Base-by-base conservation (phyloP, 37 sponge, comb jelly and placozoan species). In the Aplysina aerophoba region DNA sequence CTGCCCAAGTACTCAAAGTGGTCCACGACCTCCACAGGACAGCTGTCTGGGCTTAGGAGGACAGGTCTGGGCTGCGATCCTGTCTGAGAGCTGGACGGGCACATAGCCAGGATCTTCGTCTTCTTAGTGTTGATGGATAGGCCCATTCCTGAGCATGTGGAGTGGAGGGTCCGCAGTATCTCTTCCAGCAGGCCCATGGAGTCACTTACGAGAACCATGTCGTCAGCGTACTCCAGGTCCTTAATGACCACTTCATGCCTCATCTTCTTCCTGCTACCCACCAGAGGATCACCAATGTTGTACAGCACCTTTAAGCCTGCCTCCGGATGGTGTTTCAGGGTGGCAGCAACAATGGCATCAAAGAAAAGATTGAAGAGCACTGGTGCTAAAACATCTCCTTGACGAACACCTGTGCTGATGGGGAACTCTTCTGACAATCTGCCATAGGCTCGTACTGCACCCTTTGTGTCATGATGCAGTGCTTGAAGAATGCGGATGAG, bases 331-430 rank as follows among this genome's bases (percentile, higher is more conserved):
- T 8, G 79, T 20, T 81, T 62, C 21, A 5, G 35, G 14, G 38
- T n/a, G 35, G 1, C 8, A 13, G 21, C 6, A 1, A 81, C 1
- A 4, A 61, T 12, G 6, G 28, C 24, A 24, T 81, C 16, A 21
- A 81, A 59, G 39, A 15, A 81, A 6, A 81, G 33, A 35, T 81
- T 81, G 55, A 81, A 81, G 35, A 78, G 55, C 55, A 2, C 25
- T 1, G 82, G 82, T 37, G 82, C 24, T 1, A 81, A 15, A 2
- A 57, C 61, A 24, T 24, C 12, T 21, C 82, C 82, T 13, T 81
- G 82, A 2, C 63, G 56, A 5, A 81, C 60, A 20, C 82, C 61
- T 5, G 8, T 81, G 27, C 13, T 35, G 12, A 81, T 33, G 8
- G 33, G 21, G 39, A 81, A 57, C 37, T n/a, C 16, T 75, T 5